A percentile compares a stretch with the other conserved stretches of the same genome.
These are phyloP conservation scores for Garrulus glandarius DNA, from an alignment of 2,797 vertebrate species.

Conservation along the genomic window DNA sequence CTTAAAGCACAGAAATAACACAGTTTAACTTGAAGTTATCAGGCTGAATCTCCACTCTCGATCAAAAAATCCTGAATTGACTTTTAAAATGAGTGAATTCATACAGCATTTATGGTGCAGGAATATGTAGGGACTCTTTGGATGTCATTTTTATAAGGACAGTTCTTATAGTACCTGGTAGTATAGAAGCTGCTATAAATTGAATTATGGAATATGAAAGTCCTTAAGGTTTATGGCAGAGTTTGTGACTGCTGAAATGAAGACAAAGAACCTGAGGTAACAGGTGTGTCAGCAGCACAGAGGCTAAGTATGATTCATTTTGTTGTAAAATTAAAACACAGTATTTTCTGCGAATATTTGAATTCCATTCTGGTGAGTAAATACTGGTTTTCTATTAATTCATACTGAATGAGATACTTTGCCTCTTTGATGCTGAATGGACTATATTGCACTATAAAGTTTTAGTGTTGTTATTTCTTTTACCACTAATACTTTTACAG, in stretches of 20 bases:
- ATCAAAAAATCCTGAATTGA: neutral
- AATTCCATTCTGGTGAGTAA: neutral
- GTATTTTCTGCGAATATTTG: neutral
- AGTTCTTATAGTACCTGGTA: neutral
- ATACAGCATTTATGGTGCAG: slow-evolving; percentile 4
- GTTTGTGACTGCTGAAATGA: neutral
- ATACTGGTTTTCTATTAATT: neutral
- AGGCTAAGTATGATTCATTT: neutral
- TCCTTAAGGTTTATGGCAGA: slow-evolving; percentile 10
- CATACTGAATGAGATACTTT: neutral
- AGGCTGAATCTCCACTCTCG: neutral
- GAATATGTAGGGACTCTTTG: neutral
- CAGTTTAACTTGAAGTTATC: slow-evolving; percentile 35
- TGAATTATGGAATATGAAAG: slow-evolving; percentile 4
- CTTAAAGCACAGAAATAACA: slow-evolving; percentile 28
- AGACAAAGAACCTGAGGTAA: slow-evolving; percentile 1
- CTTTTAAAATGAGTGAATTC: slow-evolving; percentile 7
- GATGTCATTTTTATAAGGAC: neutral
- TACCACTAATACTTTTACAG: neutral
- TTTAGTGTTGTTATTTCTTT: neutral
- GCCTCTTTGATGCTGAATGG: neutral
- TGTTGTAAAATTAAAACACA: slow-evolving; percentile 1
- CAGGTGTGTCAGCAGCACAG: neutral
- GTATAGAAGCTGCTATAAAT: neutral
- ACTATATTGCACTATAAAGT: neutral